These are phyloP conservation scores for Glomeris marginata DNA, from an alignment of 2,888 invertebrate genomes.

Conservation along the genomic window DNA sequence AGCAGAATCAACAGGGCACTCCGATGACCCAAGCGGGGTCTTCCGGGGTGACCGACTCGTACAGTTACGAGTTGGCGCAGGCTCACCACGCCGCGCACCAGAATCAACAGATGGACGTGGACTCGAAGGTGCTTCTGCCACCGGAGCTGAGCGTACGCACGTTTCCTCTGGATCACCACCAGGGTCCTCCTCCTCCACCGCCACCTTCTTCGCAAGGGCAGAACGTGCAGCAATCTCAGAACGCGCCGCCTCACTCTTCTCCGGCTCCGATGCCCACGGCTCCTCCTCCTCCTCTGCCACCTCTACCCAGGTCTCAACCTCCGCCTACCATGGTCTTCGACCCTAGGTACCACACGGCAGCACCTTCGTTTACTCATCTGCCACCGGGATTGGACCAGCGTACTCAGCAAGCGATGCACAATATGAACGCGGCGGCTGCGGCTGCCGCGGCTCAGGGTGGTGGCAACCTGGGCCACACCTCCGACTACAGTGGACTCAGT, in stretches of 20 bases:
- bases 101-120: too few species aligned
- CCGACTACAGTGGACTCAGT: slow-evolving; percentile 15
- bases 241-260: slow-evolving; percentile 6
- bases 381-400: slow-evolving; percentile 9
- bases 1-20: too few species aligned
- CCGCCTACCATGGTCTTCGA: slow-evolving; percentile 17
- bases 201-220: too few species aligned
- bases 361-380: slow-evolving; percentile 13
- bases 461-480: slow-evolving; percentile 9
- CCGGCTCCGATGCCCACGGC: slow-evolving; percentile 7
- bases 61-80: too few species aligned
- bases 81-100: too few species aligned
- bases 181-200: too few species aligned
- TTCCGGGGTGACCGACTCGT: too few species aligned
- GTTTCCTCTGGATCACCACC: too few species aligned
- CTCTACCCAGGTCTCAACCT: slow-evolving; percentile 6
- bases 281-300: slow-evolving; percentile 1
- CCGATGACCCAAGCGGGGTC: too few species aligned
- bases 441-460: slow-evolving; percentile 2
- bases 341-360: slow-evolving; percentile 14
- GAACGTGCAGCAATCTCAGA: too few species aligned
- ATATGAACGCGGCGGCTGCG: slow-evolving; percentile 1
- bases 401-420: slow-evolving; percentile 12
- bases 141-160: too few species aligned
- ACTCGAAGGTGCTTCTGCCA: too few species aligned